A percentile compares a stretch with the other conserved stretches of the same genome.
These are phyloP conservation scores for Butorides virescens DNA, from an alignment of 2,113 vertebrate species.

Conservation along the genomic window DNA sequence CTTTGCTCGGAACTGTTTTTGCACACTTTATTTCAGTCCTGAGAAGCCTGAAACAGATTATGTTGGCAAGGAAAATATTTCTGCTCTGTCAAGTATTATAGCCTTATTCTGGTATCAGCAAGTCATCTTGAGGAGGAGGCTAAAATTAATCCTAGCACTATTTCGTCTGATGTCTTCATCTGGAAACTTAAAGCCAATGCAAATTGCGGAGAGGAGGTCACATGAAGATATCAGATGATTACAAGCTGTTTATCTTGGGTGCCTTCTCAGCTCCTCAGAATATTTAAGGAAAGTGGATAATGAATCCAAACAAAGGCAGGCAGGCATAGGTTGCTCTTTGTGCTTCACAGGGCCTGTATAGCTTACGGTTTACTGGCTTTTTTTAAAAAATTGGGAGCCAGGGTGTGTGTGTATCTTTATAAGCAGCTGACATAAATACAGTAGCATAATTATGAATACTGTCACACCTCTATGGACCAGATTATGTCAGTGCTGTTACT, in stretches of 20 bases:
- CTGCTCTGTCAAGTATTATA: slow-evolving; percentile 6
- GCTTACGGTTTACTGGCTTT: background rate
- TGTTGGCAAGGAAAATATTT: background rate
- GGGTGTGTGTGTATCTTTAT: background rate
- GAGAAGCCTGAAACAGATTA: background rate
- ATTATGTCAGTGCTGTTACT: background rate
- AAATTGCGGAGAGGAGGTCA: slow-evolving; percentile 25
- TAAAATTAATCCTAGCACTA: slow-evolving; percentile 39
- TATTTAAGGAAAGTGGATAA: background rate
- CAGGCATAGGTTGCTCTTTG: background rate
- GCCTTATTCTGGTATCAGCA: slow-evolving; percentile 27
- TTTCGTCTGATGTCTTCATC: background rate
- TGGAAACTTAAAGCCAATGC: background rate
- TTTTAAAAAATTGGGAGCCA: too few relatives aligned
- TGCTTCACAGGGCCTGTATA: background rate
- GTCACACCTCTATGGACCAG: background rate
- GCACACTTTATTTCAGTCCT: background rate
- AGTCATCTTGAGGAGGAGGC: slow-evolving; percentile 21
- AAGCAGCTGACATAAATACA: background rate
- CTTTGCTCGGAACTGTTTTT: slow-evolving; percentile 4
- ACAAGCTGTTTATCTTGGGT: slow-evolving; percentile 18
- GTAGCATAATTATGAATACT: background rate
- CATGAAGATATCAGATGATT: background rate
- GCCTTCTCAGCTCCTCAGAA: background rate
- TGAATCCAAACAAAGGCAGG: background rate